A percentile compares a stretch with the other conserved stretches of the same genome.
Conservation (phyloP, 2,797 vertebrate species). For the Syngnathus acus region DNA sequence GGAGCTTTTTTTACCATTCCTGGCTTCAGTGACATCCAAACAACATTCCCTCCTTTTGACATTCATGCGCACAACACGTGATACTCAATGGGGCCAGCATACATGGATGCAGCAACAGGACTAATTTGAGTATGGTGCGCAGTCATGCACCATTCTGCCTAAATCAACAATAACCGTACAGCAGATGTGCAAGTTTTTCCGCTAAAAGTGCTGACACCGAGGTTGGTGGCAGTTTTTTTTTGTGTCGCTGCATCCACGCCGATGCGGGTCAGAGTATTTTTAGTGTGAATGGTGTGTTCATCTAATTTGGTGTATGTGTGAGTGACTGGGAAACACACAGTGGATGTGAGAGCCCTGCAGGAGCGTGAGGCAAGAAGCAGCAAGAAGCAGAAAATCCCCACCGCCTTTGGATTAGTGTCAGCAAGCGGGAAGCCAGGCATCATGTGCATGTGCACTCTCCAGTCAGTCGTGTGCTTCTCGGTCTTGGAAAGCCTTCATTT, state of each 20-base stretch:
- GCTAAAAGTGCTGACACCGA: slow-evolving; percentile 49
- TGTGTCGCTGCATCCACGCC: slow-evolving; percentile 36
- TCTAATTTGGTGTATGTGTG: slow-evolving; percentile 38
- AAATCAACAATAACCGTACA: slow-evolving; percentile 45
- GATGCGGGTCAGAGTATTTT: slow-evolving; percentile 58
- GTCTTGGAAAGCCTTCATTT: slow-evolving; percentile 8
- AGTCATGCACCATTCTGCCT: slow-evolving; percentile 30
- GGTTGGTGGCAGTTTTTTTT: slow-evolving; percentile 30
- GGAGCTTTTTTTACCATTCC: background rate
- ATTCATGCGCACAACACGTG: slow-evolving; percentile 25
- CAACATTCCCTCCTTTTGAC: slow-evolving; percentile 37
- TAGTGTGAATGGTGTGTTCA: slow-evolving; percentile 44
- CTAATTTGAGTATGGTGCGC: slow-evolving; percentile 24
- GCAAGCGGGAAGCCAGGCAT: slow-evolving; percentile 52
- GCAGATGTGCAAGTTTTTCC: slow-evolving; percentile 41
- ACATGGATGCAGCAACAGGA: slow-evolving; percentile 16
- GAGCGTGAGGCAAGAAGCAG: slow-evolving; percentile 71
- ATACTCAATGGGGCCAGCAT: slow-evolving; percentile 18
- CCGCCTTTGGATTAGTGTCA: slow-evolving; percentile 70
- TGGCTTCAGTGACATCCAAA: slow-evolving; percentile 13
- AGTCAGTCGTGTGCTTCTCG: slow-evolving; percentile 17
- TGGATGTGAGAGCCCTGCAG: slow-evolving; percentile 62
- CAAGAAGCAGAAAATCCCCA: slow-evolving; percentile 68
- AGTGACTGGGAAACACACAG: slow-evolving; percentile 43
- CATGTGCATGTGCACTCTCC: slow-evolving; percentile 34